These are phyloP conservation scores for Dysdera silvatica DNA, from an alignment of 1,140 invertebrate genomes.

Conservation along the genomic window DNA sequence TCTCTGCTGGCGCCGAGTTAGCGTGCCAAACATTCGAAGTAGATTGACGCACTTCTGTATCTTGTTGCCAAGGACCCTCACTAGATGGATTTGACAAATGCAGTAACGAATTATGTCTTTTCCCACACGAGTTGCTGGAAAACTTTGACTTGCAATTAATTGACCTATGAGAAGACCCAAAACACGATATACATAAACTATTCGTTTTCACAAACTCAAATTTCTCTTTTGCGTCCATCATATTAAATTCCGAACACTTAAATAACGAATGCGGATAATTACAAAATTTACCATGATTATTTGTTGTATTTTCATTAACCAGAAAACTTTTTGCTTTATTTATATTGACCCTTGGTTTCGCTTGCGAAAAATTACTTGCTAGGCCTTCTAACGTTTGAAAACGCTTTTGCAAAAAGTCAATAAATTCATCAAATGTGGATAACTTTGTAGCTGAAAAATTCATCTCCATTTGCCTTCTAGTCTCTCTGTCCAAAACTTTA, in stretches of 20 bases:
- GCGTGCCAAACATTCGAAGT: no score
- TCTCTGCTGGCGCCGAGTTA: neutral
- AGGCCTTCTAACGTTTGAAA: neutral
- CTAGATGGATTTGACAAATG: neutral
- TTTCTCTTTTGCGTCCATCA: neutral
- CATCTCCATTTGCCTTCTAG: neutral
- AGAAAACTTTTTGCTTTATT: neutral
- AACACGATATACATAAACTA: neutral
- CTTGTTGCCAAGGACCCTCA: neutral
- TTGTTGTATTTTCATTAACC: neutral
- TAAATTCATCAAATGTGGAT: neutral
- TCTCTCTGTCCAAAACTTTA: neutral
- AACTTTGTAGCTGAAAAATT: neutral
- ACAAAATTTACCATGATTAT: neutral
- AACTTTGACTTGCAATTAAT: neutral
- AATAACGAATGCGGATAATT: neutral
- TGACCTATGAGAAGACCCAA: neutral
- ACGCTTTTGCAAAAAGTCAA: neutral
- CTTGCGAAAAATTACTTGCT: neutral
- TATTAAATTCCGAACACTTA: neutral
- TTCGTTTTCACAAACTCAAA: neutral
- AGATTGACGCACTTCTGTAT: neutral
- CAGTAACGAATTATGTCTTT: neutral
- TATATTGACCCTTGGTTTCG: neutral
- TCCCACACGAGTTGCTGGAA: neutral